These are phyloP conservation scores for Gisinianus flammeolus DNA, from an alignment of 2,888 invertebrate genomes.

Conservation along the genomic window DNA sequence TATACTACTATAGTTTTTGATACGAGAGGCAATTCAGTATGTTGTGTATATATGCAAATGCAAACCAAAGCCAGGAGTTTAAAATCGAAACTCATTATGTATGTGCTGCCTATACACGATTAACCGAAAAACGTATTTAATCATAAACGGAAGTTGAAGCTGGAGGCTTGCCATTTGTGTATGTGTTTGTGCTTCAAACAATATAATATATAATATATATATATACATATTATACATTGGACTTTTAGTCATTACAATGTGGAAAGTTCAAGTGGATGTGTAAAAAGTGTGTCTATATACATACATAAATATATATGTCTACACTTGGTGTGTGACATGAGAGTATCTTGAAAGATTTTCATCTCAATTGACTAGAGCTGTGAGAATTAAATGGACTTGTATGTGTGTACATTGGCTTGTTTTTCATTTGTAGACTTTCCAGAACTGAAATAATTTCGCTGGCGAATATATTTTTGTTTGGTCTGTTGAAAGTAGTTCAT, in stretches of 20 bases:
- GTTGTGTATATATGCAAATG: too few relatives aligned
- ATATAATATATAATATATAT: background rate
- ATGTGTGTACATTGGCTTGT: background rate
- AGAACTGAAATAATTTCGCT: background rate
- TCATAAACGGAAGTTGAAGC: conserved; percentile 8
- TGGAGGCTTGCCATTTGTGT: background rate
- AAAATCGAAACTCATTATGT: too few relatives aligned
- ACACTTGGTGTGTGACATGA: background rate
- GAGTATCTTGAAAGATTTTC: background rate
- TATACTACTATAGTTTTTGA: too few relatives aligned
- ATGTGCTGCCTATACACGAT: too few relatives aligned
- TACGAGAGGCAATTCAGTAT: too few relatives aligned
- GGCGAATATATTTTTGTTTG: conserved; percentile 15
- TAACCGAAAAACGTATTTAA: too few relatives aligned
- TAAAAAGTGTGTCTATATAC: background rate
- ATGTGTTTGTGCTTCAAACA: background rate
- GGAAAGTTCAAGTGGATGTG: background rate
- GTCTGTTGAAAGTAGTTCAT: conserved; percentile 7
- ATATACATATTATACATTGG: background rate
- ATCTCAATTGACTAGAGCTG: background rate
- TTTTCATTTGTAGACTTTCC: background rate
- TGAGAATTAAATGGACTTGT: background rate
- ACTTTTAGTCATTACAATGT: background rate
- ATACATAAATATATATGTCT: background rate
- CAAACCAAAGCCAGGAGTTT: too few relatives aligned